Percentiles rank a stretch among this genome's conserved stretches.
Conservation (phyloP, 1,140 invertebrate genomes). For the Pseudomyrmex concolor region DNA sequence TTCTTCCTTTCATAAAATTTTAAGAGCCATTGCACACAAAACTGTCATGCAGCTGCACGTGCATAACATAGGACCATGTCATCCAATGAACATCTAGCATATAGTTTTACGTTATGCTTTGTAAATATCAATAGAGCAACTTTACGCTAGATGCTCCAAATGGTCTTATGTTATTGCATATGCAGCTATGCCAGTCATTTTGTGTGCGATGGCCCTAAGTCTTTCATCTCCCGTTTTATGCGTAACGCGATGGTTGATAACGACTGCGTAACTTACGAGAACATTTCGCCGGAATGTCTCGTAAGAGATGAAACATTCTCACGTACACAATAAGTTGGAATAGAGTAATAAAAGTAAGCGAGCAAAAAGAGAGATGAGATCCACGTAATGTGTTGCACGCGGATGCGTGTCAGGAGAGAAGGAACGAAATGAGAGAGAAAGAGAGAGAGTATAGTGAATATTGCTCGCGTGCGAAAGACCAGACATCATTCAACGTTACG, state of each 20-base stretch:
- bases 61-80: too few species aligned
- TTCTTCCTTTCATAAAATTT: background rate
- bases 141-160: too few species aligned
- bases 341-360: background rate
- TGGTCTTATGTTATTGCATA: too few species aligned
- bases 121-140: too few species aligned
- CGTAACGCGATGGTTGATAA: conserved; percentile 32
- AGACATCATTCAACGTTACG: conserved; percentile 1
- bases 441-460: background rate
- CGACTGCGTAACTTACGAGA: background rate
- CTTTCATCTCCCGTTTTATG: background rate
- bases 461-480: background rate
- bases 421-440: background rate
- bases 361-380: background rate
- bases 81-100: too few species aligned
- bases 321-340: background rate
- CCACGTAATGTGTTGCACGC: background rate
- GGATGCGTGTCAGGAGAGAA: background rate
- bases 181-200: too few species aligned
- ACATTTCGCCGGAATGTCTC: background rate
- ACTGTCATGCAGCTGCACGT: too few species aligned
- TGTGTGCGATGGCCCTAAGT: too few species aligned
- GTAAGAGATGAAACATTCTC: conserved; percentile 8
- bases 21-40: too few species aligned
- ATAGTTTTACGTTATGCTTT: too few species aligned